phyloP scores from a whole-genome alignment of 2,113 vertebrate species.

The Lampris megalopsis region DNA sequence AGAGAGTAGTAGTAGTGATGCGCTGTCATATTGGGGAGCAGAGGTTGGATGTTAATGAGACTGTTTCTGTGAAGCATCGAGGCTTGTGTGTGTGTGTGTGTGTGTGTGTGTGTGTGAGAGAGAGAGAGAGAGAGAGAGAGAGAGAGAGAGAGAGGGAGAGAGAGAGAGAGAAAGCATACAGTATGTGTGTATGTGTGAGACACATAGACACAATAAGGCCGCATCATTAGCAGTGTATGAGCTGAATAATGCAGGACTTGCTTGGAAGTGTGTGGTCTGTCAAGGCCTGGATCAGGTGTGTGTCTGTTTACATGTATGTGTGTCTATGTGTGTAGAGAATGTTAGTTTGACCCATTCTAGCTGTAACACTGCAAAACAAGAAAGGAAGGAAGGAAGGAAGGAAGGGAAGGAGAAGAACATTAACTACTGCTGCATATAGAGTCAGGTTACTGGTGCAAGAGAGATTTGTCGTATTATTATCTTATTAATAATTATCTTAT shows the following conservation, averaged over 20 bases:
- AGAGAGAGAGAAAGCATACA: not conserved
- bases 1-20: conserved; percentile 25
- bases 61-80: not conserved
- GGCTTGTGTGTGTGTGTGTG: conserved; percentile 11
- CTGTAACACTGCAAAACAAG: not conserved
- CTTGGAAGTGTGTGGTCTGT: no score
- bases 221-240: not conserved
- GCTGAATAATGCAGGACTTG: not conserved
- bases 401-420: not conserved
- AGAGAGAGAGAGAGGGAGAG: conserved; percentile 7
- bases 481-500: no score
- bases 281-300: no score
- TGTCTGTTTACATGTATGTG: no score
- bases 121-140: conserved; percentile 25
- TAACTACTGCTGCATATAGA: conserved; percentile 7
- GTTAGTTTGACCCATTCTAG: no score
- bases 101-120: conserved; percentile 7
- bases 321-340: no score
- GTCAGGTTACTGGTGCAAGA: no score
- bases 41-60: conserved; percentile 61
- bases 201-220: not conserved
- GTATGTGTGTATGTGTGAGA: not conserved
- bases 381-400: no score
- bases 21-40: conserved; percentile 48
- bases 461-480: no score